Conservation (phyloP, 2,113 vertebrate genomes). For the Centrocercus urophasianus region DNA sequence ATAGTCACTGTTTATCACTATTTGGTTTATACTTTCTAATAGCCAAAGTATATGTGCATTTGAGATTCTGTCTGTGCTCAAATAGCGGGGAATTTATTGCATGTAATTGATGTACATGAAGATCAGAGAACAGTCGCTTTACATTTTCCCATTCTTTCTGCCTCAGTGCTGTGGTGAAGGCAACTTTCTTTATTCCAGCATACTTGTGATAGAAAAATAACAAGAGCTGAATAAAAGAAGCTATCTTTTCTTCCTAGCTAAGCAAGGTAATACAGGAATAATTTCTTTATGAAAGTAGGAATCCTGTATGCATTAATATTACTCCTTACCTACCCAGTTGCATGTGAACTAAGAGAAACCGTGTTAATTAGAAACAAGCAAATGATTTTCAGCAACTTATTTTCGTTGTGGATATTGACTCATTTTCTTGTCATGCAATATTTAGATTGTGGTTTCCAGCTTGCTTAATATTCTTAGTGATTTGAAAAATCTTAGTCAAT, state of each 20-base stretch:
- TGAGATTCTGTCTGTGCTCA: constrained; percentile 75
- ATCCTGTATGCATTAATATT: background rate
- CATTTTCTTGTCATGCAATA: background rate
- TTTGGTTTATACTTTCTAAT: constrained; percentile 83
- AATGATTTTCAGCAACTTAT: background rate
- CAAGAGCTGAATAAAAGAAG: background rate
- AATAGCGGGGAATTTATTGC: constrained; percentile 75
- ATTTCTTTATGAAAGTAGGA: background rate
- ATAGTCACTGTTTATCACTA: constrained; percentile 77
- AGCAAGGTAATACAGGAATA: background rate
- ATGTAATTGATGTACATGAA: constrained; percentile 70
- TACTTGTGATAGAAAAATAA: constrained; percentile 29
- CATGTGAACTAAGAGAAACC: background rate
- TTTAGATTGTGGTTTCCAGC: background rate
- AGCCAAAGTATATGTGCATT: constrained; percentile 76
- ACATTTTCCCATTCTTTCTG: constrained; percentile 68
- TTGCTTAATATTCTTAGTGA: background rate
- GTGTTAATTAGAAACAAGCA: background rate
- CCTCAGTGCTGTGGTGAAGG: constrained; percentile 13
- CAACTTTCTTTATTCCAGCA: constrained; percentile 34
- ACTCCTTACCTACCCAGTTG: background rate
- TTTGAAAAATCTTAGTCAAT: background rate
- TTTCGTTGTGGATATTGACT: background rate
- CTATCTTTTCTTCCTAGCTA: background rate
- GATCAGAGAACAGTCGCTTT: constrained; percentile 73